Conservation (phyloP, 30 jellyfish, hydroid and myxozoan species). For the Phacellophora camtschatica region DNA sequence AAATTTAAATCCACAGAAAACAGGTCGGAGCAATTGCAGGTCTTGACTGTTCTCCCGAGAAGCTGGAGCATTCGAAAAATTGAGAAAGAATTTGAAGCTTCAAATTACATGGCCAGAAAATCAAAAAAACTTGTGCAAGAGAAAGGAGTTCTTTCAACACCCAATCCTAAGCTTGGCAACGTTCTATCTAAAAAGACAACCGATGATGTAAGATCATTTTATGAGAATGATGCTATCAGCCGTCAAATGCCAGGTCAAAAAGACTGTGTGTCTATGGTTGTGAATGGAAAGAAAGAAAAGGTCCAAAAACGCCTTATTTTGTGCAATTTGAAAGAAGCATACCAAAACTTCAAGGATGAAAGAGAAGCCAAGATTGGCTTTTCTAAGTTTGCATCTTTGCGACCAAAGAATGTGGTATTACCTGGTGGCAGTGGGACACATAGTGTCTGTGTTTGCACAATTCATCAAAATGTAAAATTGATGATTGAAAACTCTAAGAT, state of each 20-base stretch:
- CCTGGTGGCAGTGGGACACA: conserved; percentile 26
- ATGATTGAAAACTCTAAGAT: conserved; percentile 7
- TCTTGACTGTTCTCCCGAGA: not conserved
- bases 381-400: conserved; percentile 12
- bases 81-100: not conserved
- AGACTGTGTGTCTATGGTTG: conserved; percentile 1
- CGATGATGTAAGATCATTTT: not conserved
- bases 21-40: not conserved
- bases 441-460: no score
- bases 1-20: not conserved
- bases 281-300: not conserved
- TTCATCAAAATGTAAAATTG: not conserved
- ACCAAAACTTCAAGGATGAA: not conserved
- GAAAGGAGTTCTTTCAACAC: no score
- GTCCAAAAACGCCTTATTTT: not conserved
- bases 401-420: not conserved
- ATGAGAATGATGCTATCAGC: conserved; percentile 1
- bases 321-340: conserved; percentile 20
- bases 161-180: not conserved
- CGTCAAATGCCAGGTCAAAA: conserved; percentile 23
- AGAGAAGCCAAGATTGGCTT: not conserved
- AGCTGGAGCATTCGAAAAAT: not conserved
- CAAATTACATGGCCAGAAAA: not conserved
- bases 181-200: not conserved
- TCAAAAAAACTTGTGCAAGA: not conserved